Base-by-base conservation (phyloP, 2,888 invertebrate genomes). In the Phortica okadai region DNA sequence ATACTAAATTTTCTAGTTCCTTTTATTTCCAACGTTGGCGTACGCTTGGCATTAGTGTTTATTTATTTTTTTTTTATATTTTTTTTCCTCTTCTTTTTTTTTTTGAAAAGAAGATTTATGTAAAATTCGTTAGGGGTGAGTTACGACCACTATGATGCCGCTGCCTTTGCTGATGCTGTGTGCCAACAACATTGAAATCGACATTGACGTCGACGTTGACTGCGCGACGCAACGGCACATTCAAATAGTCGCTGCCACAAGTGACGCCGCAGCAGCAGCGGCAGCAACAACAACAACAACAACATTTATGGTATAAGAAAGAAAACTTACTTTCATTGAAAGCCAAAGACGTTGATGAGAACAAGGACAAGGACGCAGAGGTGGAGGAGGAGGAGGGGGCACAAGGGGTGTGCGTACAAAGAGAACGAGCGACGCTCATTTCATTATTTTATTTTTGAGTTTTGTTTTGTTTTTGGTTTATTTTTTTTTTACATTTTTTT, bases 71-170 rank as follows among this genome's bases (percentile, higher is more conserved):
- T 82, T 80, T 82, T 77, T 80, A 80, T 77, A 77, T 78, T 81
- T 78, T 82, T 81, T 16, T 16, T 69, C 82, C 89, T 77, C 77
- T 76, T 81, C 76, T 82, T 81, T 41, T 21, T 73, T 83, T 89
- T 88, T 89, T 87, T 88, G 84, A 88, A 90, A 91, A 90, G 89
- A 91, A 90, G 90, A 90, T 90, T 90, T 90, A 90, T 90, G 89
- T 90, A 91, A 90, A 89, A 89, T 85, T 84, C 81, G 83, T 83
- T 81, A 77, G 80, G 83, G 83, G 80, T 81, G 78, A 82, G 80
- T 77, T 82, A 67, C 75, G 74, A 41, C 81, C 33, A 33, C 33
- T 33, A 33, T 33, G 33, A 33, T 33, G 33, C 33, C 33, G 33
- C 33, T 33, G 33, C 33, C 33, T 33, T 33, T 33, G 33, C 33